These are phyloP conservation scores for Asbolus verrucosus DNA, from an alignment of 1,140 invertebrate genomes.

Conservation along the genomic window DNA sequence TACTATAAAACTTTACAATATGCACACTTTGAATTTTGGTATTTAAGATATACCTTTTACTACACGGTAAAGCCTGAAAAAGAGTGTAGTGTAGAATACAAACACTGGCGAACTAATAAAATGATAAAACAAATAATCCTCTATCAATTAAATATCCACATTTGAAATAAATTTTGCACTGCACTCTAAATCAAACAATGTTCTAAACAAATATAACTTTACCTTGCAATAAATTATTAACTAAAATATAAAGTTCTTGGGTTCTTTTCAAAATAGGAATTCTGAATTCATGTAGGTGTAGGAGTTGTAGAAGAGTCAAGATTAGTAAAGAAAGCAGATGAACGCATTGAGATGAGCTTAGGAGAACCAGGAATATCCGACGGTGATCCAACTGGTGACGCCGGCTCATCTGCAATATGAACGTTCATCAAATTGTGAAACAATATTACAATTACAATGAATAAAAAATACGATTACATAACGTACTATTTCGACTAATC, in stretches of 20 bases:
- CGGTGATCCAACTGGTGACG: slow-evolving; percentile 54
- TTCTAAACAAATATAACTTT: background rate
- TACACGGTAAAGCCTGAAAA: background rate
- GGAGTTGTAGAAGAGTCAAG: slow-evolving; percentile 59
- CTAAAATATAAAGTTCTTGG: slow-evolving; percentile 13
- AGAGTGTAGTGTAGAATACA: background rate
- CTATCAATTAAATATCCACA: too few relatives aligned
- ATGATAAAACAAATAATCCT: too few relatives aligned
- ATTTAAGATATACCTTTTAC: background rate
- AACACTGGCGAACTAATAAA: background rate
- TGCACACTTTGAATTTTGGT: slow-evolving; percentile 39
- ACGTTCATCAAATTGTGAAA: slow-evolving; percentile 17
- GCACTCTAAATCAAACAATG: background rate
- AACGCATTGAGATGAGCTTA: slow-evolving; percentile 54
- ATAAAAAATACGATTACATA: background rate
- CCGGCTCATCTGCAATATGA: slow-evolving; percentile 54
- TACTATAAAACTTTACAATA: slow-evolving; percentile 52
- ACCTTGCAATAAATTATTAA: background rate
- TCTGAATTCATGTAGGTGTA: slow-evolving; percentile 56
- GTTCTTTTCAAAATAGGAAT: background rate
- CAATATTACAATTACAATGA: slow-evolving; percentile 37
- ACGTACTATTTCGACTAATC: slow-evolving; percentile 2
- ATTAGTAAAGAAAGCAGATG: slow-evolving; percentile 59
- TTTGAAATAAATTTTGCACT: background rate
- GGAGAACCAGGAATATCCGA: slow-evolving; percentile 53